Evolutionary conservation across 2,113 vertebrate species (phyloP).

Genomic region (Trogon melanurus): DNA sequence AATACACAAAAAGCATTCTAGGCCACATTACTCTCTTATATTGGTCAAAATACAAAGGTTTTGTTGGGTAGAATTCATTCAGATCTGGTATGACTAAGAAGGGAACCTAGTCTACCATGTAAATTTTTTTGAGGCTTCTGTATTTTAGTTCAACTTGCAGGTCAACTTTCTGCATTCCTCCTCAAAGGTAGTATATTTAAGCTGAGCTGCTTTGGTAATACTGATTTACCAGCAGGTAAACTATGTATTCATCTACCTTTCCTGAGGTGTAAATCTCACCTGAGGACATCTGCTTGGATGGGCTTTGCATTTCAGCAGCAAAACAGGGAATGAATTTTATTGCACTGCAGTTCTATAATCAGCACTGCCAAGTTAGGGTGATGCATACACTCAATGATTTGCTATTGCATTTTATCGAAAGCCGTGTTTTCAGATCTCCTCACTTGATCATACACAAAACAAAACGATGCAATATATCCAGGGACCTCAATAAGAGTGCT

Average conservation of each 20-base stretch:
- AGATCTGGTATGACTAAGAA: background rate
- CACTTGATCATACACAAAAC: background rate
- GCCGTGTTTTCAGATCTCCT: background rate
- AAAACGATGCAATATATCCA: background rate
- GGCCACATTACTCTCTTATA: background rate
- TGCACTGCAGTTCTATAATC: background rate
- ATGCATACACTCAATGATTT: background rate
- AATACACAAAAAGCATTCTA: background rate
- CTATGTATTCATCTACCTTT: background rate
- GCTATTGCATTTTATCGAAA: accelerated
- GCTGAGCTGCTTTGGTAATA: background rate
- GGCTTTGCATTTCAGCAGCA: background rate
- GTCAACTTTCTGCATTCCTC: background rate
- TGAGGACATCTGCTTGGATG: background rate
- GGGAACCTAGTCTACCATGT: background rate
- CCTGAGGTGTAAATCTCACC: background rate
- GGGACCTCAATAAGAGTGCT: background rate
- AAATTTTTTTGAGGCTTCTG: background rate
- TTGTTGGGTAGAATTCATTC: background rate
- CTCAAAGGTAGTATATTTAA: background rate
- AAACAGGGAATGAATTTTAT: background rate
- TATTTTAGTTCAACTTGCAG: background rate
- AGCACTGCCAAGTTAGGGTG: background rate
- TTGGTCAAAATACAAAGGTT: background rate
- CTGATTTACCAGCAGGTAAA: background rate